Evolutionary conservation across 1,140 invertebrate species (phyloP).

Genomic region (Whitmania pigra): DNA sequence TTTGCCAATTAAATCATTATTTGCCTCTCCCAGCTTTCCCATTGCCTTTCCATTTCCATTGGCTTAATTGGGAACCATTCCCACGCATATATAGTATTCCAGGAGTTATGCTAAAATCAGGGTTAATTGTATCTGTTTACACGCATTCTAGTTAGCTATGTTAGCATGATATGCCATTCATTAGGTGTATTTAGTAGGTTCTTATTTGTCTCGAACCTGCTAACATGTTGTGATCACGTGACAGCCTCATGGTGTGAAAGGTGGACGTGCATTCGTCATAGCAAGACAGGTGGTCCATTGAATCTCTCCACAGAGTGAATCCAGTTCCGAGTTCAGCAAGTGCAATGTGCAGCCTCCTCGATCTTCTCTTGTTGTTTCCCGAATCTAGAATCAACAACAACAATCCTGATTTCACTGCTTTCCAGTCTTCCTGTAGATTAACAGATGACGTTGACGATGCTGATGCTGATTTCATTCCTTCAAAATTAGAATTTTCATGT

Average conservation of each 20-base stretch:
- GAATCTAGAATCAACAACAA: conserved; percentile 65
- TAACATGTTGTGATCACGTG: conserved; percentile 50
- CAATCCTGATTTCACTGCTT: conserved; percentile 63
- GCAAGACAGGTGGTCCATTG: conserved; percentile 54
- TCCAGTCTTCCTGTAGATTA: conserved; percentile 49
- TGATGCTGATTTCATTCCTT: neutral
- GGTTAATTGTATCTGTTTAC: too few species aligned
- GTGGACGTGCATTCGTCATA: conserved; percentile 46
- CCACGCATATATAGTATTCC: too few species aligned
- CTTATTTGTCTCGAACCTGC: conserved; percentile 50
- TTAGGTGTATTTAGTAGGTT: too few species aligned
- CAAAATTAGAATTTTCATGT: neutral
- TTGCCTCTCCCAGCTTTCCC: too few species aligned
- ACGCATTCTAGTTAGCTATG: too few species aligned
- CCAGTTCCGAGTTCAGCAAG: conserved; percentile 69
- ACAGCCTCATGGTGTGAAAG: conserved; percentile 72
- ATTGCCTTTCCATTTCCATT: too few species aligned
- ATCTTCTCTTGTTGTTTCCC: conserved; percentile 50
- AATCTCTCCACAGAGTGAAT: conserved; percentile 70
- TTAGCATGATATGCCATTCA: too few species aligned
- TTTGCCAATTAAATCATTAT: too few species aligned
- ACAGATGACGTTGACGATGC: neutral
- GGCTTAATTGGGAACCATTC: too few species aligned
- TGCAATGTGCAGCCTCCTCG: conserved; percentile 60
- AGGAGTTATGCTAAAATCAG: too few species aligned